These are phyloP conservation scores for Cuculus canorus DNA, from an alignment of 2,797 vertebrate species.

Conservation along the genomic window DNA sequence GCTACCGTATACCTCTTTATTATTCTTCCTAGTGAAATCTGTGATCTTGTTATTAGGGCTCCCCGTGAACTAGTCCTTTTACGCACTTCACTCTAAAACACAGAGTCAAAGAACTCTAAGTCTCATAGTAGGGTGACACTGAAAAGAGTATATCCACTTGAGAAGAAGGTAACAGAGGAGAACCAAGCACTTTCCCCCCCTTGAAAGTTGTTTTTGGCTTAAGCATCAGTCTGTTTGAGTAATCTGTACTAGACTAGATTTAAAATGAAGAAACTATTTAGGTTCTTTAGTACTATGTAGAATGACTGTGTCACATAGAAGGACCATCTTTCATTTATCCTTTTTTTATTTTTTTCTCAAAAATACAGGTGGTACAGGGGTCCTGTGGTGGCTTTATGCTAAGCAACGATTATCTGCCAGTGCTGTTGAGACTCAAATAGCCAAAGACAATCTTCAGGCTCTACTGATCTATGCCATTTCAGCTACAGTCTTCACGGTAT, in stretches of 20 bases:
- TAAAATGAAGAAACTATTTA: neutral
- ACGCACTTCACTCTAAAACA: neutral
- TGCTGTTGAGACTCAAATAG: slow-evolving; percentile 80
- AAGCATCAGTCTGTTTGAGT: neutral
- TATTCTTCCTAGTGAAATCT: neutral
- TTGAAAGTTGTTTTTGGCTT: neutral
- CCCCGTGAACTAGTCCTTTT: neutral
- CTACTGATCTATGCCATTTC: slow-evolving; percentile 92
- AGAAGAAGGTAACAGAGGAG: neutral
- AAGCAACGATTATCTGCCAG: slow-evolving; percentile 85
- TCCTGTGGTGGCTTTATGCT: slow-evolving; percentile 97
- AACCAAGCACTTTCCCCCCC: neutral
- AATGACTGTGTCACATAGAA: neutral
- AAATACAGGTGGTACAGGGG: slow-evolving; percentile 88
- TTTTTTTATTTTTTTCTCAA: neutral
- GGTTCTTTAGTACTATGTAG: neutral
- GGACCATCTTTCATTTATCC: neutral
- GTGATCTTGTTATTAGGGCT: neutral
- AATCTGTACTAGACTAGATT: neutral
- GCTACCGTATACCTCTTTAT: neutral
- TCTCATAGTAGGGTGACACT: neutral
- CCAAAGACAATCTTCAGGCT: slow-evolving; percentile 86
- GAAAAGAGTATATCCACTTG: neutral
- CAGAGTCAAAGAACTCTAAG: neutral
- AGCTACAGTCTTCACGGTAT: slow-evolving; percentile 93